Conservation (phyloP, 2,888 invertebrate genomes). For the Dryocosmus kuriphilus region DNA sequence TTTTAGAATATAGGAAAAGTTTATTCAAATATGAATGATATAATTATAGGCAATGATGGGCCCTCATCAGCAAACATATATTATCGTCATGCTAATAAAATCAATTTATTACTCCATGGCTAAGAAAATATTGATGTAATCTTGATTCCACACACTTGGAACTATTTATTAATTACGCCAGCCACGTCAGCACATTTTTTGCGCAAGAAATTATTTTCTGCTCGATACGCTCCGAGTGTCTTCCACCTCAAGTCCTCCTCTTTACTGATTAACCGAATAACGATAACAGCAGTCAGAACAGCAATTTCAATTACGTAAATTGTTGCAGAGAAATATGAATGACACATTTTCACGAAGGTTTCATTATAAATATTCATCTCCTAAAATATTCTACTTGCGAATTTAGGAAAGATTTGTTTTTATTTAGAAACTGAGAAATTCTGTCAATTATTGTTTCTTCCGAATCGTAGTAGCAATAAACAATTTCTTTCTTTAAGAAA, state of each 20-base stretch:
- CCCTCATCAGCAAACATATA: background rate
- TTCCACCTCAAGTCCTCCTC: background rate
- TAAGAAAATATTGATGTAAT: conserved; percentile 20
- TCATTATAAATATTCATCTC: background rate
- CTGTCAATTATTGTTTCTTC: too few relatives aligned
- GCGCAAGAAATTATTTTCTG: conserved; percentile 28
- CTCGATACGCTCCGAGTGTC: conserved; percentile 10
- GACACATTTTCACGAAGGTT: background rate
- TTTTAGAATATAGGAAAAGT: too few relatives aligned
- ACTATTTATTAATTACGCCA: conserved; percentile 31
- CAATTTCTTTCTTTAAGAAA: too few relatives aligned
- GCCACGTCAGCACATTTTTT: conserved; percentile 40
- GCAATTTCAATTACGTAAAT: conserved; percentile 9
- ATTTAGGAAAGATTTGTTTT: too few relatives aligned
- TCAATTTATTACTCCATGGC: conserved; percentile 1
- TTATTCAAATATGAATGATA: too few relatives aligned
- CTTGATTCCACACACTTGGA: conserved; percentile 29
- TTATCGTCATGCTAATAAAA: conserved; percentile 5
- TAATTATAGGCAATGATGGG: background rate
- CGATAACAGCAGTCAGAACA: background rate
- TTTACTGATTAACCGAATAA: conserved; percentile 1
- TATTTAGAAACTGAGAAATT: too few relatives aligned
- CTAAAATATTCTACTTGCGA: too few relatives aligned
- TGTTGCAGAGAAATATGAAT: background rate
- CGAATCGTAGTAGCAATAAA: too few relatives aligned